Conservation (phyloP, 2,888 invertebrate species). For the Liopterus haemorrhoidalis region DNA sequence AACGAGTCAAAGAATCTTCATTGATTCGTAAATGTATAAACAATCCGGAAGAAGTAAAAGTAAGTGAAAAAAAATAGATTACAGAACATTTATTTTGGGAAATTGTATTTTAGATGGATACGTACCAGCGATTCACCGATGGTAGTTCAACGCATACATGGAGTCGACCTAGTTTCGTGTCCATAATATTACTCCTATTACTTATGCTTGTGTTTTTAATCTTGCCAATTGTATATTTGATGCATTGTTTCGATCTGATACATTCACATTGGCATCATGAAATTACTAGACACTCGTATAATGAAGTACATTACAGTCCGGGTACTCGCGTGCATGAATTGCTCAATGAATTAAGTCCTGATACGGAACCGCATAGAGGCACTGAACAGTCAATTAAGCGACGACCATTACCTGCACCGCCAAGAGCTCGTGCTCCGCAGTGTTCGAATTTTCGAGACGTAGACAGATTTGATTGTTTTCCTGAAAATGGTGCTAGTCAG, state of each 20-base stretch:
- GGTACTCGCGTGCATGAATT: too few species aligned
- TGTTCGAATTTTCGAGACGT: too few species aligned
- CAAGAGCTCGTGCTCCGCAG: too few species aligned
- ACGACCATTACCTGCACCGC: too few species aligned
- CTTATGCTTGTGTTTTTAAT: conserved; percentile 44
- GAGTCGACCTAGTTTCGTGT: conserved; percentile 41
- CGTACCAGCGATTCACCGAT: conserved; percentile 38
- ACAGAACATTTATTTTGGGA: conserved; percentile 6
- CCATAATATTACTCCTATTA: conserved; percentile 40
- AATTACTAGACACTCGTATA: too few species aligned
- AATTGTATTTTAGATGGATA: conserved; percentile 35
- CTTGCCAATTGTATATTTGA: conserved; percentile 43
- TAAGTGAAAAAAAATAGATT: conserved; percentile 14
- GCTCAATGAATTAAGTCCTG: too few species aligned
- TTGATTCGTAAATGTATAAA: conserved; percentile 41
- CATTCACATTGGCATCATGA: conserved; percentile 32
- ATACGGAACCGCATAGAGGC: too few species aligned
- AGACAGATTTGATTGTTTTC: conserved; percentile 71
- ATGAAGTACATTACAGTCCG: too few species aligned
- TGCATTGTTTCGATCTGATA: conserved; percentile 44
- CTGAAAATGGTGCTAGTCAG: conserved; percentile 51
- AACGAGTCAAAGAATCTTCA: conserved; percentile 51
- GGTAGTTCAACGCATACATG: too few species aligned
- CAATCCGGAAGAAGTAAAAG: conserved; percentile 18
- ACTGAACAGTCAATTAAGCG: too few species aligned